phyloP scores from a whole-genome alignment of 1,140 invertebrate species.

The Euwallacea similis region DNA sequence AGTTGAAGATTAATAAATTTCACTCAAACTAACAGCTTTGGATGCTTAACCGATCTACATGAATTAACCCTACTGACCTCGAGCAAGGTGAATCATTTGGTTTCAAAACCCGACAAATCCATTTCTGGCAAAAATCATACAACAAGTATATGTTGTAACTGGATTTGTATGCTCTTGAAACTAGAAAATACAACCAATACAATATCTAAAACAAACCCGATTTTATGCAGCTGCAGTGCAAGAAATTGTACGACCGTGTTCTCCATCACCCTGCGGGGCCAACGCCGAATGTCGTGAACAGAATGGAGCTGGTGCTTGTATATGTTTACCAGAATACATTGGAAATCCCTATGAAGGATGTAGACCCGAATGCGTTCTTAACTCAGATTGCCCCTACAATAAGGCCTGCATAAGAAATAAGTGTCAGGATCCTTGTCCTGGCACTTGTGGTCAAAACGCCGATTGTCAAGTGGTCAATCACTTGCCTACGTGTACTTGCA shows the following conservation, averaged over 20 bases:
- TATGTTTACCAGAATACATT: constrained; percentile 67
- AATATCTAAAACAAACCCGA: no score
- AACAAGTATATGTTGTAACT: no score
- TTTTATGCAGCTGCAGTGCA: constrained; percentile 49
- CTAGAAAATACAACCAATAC: no score
- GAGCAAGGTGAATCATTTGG: no score
- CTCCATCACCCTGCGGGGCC: constrained; percentile 68
- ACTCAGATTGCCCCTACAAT: constrained; percentile 65
- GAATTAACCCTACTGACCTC: no score
- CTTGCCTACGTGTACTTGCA: constrained; percentile 61
- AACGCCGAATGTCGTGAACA: constrained; percentile 67
- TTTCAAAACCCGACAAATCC: no score
- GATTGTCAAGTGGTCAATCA: constrained; percentile 65
- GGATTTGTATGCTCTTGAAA: no score
- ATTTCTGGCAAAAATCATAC: no score
- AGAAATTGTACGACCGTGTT: constrained; percentile 58
- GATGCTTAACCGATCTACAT: no score
- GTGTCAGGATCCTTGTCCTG: constrained; percentile 68
- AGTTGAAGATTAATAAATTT: constrained; percentile 10
- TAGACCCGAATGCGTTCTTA: constrained; percentile 65
- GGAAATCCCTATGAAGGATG: constrained; percentile 75
- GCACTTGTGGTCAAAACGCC: constrained; percentile 66
- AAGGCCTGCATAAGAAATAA: constrained; percentile 63
- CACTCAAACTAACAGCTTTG: no score
- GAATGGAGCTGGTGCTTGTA: constrained; percentile 66